Conservation (phyloP, 2,888 invertebrate species). For the Cephus rjabovi region DNA sequence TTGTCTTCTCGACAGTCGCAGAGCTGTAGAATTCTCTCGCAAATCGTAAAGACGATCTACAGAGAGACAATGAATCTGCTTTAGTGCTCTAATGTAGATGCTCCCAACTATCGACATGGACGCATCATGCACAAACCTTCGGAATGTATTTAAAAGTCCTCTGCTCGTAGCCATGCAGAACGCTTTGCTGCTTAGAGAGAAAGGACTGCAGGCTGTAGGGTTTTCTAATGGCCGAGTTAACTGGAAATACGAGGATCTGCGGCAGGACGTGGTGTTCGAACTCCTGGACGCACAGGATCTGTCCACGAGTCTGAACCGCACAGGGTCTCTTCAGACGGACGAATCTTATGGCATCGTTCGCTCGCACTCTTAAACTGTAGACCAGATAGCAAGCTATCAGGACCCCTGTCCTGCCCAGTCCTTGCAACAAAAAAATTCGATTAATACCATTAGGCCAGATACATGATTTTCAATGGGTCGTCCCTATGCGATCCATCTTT, state of each 20-base stretch:
- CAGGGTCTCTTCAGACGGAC: slow-evolving; percentile 81
- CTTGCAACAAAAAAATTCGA: slow-evolving; percentile 62
- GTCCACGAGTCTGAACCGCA: slow-evolving; percentile 85
- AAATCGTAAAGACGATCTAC: slow-evolving; percentile 82
- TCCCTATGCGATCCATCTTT: background rate
- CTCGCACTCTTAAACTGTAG: slow-evolving; percentile 79
- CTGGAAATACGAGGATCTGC: slow-evolving; percentile 79
- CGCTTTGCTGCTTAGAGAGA: slow-evolving; percentile 77
- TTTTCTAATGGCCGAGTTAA: slow-evolving; percentile 70
- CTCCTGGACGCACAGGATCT: slow-evolving; percentile 84
- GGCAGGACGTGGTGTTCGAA: slow-evolving; percentile 85
- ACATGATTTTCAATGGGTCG: background rate
- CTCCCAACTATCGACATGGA: background rate
- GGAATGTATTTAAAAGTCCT: slow-evolving; percentile 81
- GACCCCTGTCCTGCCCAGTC: slow-evolving; percentile 87
- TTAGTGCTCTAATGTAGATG: background rate
- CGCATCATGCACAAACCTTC: slow-evolving; percentile 70
- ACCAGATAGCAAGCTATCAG: slow-evolving; percentile 89
- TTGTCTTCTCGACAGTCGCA: slow-evolving; percentile 74
- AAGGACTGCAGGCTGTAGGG: slow-evolving; percentile 74
- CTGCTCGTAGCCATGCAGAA: slow-evolving; percentile 84
- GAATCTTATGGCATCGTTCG: slow-evolving; percentile 84
- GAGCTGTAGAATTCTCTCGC: slow-evolving; percentile 80
- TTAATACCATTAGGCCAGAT: background rate
- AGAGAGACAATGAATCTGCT: slow-evolving; percentile 40